Base-by-base conservation (phyloP, 2,888 invertebrate species). In the Salpingus planirostris region DNA sequence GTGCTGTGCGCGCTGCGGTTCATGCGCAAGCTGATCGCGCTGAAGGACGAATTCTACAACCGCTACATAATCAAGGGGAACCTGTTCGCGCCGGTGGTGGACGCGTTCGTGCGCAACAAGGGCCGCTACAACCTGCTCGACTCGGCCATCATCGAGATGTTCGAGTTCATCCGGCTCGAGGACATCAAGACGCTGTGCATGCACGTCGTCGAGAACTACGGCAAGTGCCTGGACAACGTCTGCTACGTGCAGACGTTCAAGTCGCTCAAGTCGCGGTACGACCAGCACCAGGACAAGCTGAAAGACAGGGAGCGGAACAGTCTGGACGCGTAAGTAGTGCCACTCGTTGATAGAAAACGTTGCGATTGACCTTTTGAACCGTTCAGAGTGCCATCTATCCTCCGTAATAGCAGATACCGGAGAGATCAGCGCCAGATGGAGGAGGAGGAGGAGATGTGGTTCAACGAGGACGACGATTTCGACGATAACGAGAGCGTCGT, bases 361-460 rank as follows among this genome's bases (percentile, higher is more conserved):
- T n/a, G n/a, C n/a, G n/a, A 18, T 18, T 18, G 5, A 18, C 18
- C 18, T 18, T 31, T 25, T 13, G 3, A 13, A 15, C 6, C 25
- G 18, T 11, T 46, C 15, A 84, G 83, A 48, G 82, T 85, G 29
- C 83, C 85, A 32, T 83, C 90, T 36, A 80, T 91, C 54, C 70
- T 92, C 47, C 75, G 89, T 44, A 78, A 74, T 49, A 73, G 71
- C 57, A 77, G 95, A 46, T 93, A 86, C 67, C 74, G 95, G 42
- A 78, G 93, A 42, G 95, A 96, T 68, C 88, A 90, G 50, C 76
- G 95, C 33, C 86, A 91, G 62, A 76, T 93, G 54, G 96, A 97
- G 46, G 95, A 96, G 58, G 96, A 96, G 52, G 96, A 97, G 59
- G 96, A 96, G 68, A 89, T 93, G 80, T 97, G 95, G 95, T 96